Evolutionary conservation across 2,888 invertebrate species (phyloP), one percentile per base, ranked within the genome.

Genomic region (Serripes groenlandicus): DNA sequence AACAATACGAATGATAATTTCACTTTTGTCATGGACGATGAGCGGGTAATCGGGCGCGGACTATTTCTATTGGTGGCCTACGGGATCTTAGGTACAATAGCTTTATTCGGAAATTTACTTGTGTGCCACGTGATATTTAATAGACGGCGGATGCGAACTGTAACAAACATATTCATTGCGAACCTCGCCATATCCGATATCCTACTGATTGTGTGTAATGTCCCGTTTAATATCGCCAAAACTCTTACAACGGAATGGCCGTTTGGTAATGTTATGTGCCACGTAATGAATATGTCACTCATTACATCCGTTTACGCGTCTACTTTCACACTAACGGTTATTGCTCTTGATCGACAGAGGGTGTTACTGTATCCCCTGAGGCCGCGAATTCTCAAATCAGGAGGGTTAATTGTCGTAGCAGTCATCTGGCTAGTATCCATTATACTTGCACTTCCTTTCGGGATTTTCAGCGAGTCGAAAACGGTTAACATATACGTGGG

Each of bases 251-350:
- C 92, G 9, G 94, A 95, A 58, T 95, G 95, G 95, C 94, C 94
- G 1, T 95, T 95, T 79, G 95, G 95, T 0, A 88, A 91, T 18
- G 89, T 94, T 54, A 91, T 95, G 88, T 95, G 95, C 85, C 92
- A 93, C 64, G 81, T 94, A 49, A 92, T 95, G 54, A 95, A 95
- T 60, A 94, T 95, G 75, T 93, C 95, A 1, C 92, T 95, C 66
- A 94, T 94, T 71, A 91, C 93, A 18, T 94, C 94, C 2, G 94
- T 94, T 3, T 95, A 95, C 85, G 95, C 95, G n/a, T 95, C 95
- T 3, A 95, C 95, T 3, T 94, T 95, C 83, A 95, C 95, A 0
- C 93, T 95, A 93, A 93, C 94, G 5, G 94, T 93, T 35, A 95
- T 95, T 71, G 95, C 95, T 1, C 64, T 95, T 11, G 95, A 95